Base-by-base conservation (phyloP, 2,888 invertebrate genomes). In the Vannuccia rotundouncinata region DNA sequence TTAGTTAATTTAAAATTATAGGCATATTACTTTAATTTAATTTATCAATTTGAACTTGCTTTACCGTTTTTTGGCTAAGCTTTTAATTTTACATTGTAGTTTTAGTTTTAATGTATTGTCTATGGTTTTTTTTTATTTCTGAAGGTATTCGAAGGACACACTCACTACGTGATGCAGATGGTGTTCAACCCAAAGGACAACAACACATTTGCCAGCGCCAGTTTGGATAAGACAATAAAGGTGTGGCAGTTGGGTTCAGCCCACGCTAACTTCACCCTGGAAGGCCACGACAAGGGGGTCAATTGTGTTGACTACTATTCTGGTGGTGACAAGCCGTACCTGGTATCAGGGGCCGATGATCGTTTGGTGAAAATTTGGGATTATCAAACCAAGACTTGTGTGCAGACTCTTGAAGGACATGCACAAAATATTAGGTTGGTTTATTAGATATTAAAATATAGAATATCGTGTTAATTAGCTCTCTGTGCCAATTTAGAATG, bases 241-340 rank as follows among this genome's bases (percentile, higher is more conserved):
- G 93, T 96, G 0, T 99, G 99, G 99, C 98, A 99, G 87, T 90
- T 99, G 75, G 99, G 99, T 0, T 96, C 97, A 0, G 92, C 93
- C n/a, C 92, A 93, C 22, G 95, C 98, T 0, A 99, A 99, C 89
- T 99, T 99, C 89, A 98, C 99, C 0, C 89, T 99, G 30, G 98
- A 99, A 86, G 98, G 90, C 0, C 99, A 99, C 85, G 97, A 97
- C 85, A 98, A 98, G 87, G 99, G 99, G 29, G 95, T 98, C 0
- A 99, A 99, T 88, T 98, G 98, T 88, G 95, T 99, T 0, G 98
- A 99, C 88, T 99, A 99, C 86, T 99, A 99, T 87, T 94, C 96
- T 86, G 98, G 96, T 2, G 98, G 97, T 1, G 99, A 99, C 87
- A 99, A 99, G 85, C 99, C 99, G 0, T 99, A 99, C 87, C 90